Conservation (phyloP, 2,797 vertebrate genomes). For the Melanotaenia pygmaea region DNA sequence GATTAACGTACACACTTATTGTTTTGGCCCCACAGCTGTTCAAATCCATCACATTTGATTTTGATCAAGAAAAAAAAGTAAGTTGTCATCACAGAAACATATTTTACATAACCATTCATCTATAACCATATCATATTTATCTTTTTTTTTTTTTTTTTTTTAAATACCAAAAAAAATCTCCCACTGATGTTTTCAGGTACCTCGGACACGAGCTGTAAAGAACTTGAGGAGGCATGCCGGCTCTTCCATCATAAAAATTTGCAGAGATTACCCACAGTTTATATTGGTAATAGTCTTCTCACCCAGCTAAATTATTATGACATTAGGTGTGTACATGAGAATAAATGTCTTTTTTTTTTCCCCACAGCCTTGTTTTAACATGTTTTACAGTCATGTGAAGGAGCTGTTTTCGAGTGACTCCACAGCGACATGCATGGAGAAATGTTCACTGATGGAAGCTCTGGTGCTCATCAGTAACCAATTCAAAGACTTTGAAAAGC, state of each 20-base stretch:
- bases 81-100: slow-evolving; percentile 27
- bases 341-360: background rate
- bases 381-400: slow-evolving; percentile 91
- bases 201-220: slow-evolving; percentile 91
- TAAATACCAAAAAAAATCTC: background rate
- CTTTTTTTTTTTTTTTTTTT: background rate
- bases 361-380: slow-evolving; percentile 92
- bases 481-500: slow-evolving; percentile 92
- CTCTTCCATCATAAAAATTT: slow-evolving; percentile 95
- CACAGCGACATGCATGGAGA: slow-evolving; percentile 92
- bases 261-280: slow-evolving; percentile 92
- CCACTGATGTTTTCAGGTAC: slow-evolving; percentile 78
- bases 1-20: background rate
- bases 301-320: background rate
- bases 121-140: no score
- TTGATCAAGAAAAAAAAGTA: slow-evolving; percentile 90
- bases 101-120: background rate
- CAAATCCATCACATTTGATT: slow-evolving; percentile 90
- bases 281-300: slow-evolving; percentile 83
- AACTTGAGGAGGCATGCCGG: slow-evolving; percentile 95
- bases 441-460: slow-evolving; percentile 92
- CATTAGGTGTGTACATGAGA: background rate
- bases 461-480: slow-evolving; percentile 96
- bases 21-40: slow-evolving; percentile 85
- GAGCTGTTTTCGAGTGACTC: slow-evolving; percentile 87